Conservation (phyloP, 1,140 invertebrate species). For the Trinorchestia longiramus region DNA sequence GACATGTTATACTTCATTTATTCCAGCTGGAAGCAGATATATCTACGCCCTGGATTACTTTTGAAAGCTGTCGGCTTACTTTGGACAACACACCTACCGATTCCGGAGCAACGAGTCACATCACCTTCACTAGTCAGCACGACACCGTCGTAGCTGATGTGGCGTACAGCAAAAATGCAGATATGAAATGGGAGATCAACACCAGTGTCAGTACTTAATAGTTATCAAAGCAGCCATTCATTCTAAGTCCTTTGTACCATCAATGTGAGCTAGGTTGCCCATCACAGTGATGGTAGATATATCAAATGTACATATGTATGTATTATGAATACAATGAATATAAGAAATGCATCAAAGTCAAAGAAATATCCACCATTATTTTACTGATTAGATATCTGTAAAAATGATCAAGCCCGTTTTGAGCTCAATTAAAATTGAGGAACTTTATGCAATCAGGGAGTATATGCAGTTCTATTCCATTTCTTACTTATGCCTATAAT, state of each 20-base stretch:
- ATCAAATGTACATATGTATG: too few species aligned
- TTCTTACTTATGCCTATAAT: too few species aligned
- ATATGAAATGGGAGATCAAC: background rate
- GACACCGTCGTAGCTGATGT: background rate
- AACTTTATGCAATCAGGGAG: too few species aligned
- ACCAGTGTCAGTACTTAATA: background rate
- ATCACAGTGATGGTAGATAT: background rate
- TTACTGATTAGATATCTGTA: too few species aligned
- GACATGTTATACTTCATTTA: background rate
- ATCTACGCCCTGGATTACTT: background rate
- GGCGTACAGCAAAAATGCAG: background rate
- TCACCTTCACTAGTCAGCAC: background rate
- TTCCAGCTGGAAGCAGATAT: slow-evolving; percentile 16
- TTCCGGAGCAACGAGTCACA: background rate
- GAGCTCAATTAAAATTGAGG: too few species aligned
- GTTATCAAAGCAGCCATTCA: background rate
- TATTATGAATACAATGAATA: too few species aligned
- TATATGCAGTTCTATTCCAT: too few species aligned
- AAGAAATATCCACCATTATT: too few species aligned
- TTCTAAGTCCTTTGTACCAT: background rate
- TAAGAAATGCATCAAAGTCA: too few species aligned
- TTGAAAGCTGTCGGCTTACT: background rate
- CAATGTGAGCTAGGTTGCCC: background rate
- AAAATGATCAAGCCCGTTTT: too few species aligned
- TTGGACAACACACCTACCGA: background rate